Evolutionary conservation across 2,797 vertebrate species (phyloP), one percentile per base, ranked within the genome.

Genomic region (Tympanoctomys barrerae): DNA sequence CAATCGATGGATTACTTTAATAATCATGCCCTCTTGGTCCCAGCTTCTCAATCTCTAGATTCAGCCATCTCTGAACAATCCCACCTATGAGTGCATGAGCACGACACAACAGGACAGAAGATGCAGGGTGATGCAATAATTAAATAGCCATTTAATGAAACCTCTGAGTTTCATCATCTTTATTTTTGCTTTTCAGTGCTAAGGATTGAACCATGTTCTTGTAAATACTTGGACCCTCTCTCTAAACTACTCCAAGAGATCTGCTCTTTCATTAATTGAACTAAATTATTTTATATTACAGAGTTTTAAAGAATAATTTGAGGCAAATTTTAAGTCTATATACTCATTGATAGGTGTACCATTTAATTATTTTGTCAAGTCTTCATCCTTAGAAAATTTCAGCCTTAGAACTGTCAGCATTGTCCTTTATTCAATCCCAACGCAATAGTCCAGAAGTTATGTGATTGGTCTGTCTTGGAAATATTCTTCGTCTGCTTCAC

Each of bases 341-440:
- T 0, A 64, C 6, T 0, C 13, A 52, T 19, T 87, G 39, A 12
- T 59, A 62, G 16, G 52, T 91, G 83, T 84, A 80, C 24, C 2
- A 68, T 79, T 36, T 84, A 83, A 52, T 87, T 1, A 10, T 92
- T 90, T 93, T 52, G 7, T 70, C 22, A 13, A 24, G 4, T 39
- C 24, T 90, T 80, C 14, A 75, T 80, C n/a, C 28, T 57, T 36
- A 93, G 46, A 21, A 75, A 87, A 91, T 87, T 86, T 82, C 39
- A 46, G 22, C 31, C 7, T 64, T 94, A 75, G 26, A 84, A 70
- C 0, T 71, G 8, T 19, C 49, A 83, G 21, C 21, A 77, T 61
- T 86, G 83, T 87, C 83, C 12, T 95, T 94, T 89, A 68, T 52
- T 33, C 36, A 54, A 54, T n/a, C 8, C 1, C 8, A 22, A 64